phyloP scores from a whole-genome alignment of 2,888 invertebrate species.

The Nymphalis polychloros region DNA sequence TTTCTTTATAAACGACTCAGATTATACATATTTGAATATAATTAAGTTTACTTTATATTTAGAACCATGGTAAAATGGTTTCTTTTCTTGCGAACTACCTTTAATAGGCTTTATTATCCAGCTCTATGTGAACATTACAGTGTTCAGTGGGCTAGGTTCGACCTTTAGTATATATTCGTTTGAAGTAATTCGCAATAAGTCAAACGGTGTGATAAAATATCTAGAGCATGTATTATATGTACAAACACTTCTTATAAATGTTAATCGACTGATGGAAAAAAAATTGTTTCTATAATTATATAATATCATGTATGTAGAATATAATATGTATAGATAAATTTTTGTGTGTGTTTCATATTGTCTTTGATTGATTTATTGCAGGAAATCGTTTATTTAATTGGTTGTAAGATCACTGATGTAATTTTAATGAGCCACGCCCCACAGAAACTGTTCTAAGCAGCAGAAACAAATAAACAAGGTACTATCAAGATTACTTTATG shows the following conservation, averaged over 20 bases:
- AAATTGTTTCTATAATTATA: not conserved
- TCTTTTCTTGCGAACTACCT: not conserved
- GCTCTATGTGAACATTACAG: conserved; percentile 11
- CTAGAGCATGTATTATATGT: not conserved
- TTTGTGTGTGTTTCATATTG: conserved; percentile 8
- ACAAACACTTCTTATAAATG: not conserved
- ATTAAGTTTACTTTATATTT: not conserved
- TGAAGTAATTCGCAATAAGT: conserved; percentile 24
- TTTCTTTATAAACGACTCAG: not conserved
- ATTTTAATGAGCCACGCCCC: conserved; percentile 32
- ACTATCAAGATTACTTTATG: conserved; percentile 32
- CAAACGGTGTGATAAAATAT: conserved; percentile 15
- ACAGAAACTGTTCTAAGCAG: conserved; percentile 24
- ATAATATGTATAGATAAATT: not conserved
- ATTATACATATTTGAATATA: not conserved
- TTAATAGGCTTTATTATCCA: conserved; percentile 14
- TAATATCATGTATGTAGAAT: not conserved
- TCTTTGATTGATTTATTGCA: conserved; percentile 27
- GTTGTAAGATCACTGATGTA: conserved; percentile 27
- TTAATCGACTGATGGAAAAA: not conserved
- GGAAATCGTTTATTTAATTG: conserved; percentile 32
- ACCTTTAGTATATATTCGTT: conserved; percentile 28
- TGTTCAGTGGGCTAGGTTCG: conserved; percentile 28
- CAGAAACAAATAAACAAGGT: conserved; percentile 22
- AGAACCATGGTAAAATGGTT: not conserved